Evolutionary conservation across 2,797 vertebrate species (phyloP).

Genomic region (Ceyx erithaca): DNA sequence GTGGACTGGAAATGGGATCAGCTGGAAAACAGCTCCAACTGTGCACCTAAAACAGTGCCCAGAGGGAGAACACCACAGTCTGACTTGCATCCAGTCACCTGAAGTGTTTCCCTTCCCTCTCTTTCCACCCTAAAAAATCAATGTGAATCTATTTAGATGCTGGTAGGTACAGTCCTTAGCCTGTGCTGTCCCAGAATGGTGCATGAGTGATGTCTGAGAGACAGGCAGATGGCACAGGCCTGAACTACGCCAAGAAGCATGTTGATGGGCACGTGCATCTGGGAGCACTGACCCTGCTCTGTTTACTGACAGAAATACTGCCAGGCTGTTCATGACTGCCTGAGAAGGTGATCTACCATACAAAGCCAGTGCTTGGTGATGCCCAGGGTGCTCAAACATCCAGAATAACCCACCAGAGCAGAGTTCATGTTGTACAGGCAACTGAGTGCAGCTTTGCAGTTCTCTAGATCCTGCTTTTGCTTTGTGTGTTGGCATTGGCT

Average conservation of each 20-base stretch:
- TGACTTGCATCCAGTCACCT: background rate
- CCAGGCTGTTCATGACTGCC: background rate
- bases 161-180: background rate
- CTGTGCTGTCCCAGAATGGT: background rate
- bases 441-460: background rate
- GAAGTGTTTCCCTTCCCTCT: background rate
- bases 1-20: background rate
- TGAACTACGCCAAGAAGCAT: accelerated
- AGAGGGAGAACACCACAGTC: background rate
- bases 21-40: background rate
- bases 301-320: background rate
- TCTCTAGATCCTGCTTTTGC: background rate
- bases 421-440: background rate
- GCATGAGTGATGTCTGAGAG: background rate
- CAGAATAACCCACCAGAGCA: background rate
- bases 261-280: background rate
- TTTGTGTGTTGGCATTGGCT: accelerated
- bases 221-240: background rate
- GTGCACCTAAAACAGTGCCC: background rate
- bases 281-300: background rate
- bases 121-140: background rate
- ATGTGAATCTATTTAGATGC: background rate
- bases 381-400: background rate
- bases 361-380: background rate
- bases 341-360: background rate